phyloP scores from a whole-genome alignment of 2,888 invertebrate species.

The Lithophane socia region DNA sequence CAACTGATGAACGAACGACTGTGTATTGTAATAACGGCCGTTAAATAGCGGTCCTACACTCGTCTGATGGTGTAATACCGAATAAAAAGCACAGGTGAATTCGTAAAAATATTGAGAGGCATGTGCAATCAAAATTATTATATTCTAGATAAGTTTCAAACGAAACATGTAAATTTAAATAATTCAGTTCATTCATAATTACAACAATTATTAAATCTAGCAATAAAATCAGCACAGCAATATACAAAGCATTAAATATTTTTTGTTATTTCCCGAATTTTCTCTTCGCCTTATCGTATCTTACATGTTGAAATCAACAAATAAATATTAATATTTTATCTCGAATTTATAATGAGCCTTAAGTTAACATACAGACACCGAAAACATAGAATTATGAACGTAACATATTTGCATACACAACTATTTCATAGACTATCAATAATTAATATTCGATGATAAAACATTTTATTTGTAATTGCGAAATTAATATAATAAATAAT shows the following conservation, averaged over 20 bases:
- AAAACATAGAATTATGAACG: conserved; percentile 70
- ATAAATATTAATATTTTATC: conserved; percentile 73
- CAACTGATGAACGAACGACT: background rate
- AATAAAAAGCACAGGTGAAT: conserved; percentile 62
- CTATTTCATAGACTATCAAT: conserved; percentile 57
- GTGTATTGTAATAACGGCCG: background rate
- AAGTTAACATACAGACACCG: conserved; percentile 69
- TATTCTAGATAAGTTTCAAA: conserved; percentile 64
- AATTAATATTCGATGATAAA: conserved; percentile 60
- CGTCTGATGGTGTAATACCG: conserved; percentile 57
- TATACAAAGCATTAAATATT: conserved; percentile 76
- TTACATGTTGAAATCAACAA: conserved; percentile 70
- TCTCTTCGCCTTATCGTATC: conserved; percentile 62
- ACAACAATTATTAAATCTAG: conserved; percentile 68
- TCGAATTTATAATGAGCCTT: conserved; percentile 69
- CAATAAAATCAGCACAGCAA: conserved; percentile 71
- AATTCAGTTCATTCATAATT: conserved; percentile 76
- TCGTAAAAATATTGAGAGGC: conserved; percentile 54
- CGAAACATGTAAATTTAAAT: conserved; percentile 71
- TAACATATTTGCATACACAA: conserved; percentile 62
- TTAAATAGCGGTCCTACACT: conserved; percentile 1
- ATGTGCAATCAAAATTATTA: conserved; percentile 64
- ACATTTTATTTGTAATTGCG: conserved; percentile 53
- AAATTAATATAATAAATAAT: conserved; percentile 55
- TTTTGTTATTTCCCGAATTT: conserved; percentile 71